Evolutionary conservation across 2,888 invertebrate genomes (phyloP).

Genomic region (Fabriciana adippe): DNA sequence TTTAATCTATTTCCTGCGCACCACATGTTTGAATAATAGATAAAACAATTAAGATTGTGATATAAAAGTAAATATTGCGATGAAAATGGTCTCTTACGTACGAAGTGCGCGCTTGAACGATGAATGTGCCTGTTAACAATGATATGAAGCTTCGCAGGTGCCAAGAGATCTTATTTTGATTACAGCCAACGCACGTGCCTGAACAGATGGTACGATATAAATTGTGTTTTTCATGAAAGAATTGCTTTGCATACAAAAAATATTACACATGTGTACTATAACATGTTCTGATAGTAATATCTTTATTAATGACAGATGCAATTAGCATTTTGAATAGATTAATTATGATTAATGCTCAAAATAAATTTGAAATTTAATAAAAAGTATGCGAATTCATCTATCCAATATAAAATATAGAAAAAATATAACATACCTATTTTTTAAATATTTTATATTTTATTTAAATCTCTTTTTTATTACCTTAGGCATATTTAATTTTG

Average conservation of each 20-base stretch:
- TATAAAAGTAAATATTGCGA: conserved; percentile 41
- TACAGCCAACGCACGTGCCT: conserved; percentile 51
- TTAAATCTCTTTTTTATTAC: too few species aligned
- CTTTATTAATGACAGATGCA: conserved; percentile 12
- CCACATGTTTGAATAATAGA: conserved; percentile 59
- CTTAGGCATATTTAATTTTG: too few species aligned
- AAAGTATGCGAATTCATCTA: neutral
- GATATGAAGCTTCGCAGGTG: conserved; percentile 65
- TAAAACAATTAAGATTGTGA: conserved; percentile 51
- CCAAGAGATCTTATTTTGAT: conserved; percentile 56
- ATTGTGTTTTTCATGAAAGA: conserved; percentile 13
- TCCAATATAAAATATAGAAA: too few species aligned
- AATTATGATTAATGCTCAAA: neutral
- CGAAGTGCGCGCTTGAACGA: conserved; percentile 54
- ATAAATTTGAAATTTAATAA: conserved; percentile 6
- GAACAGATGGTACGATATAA: conserved; percentile 44
- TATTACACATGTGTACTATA: neutral
- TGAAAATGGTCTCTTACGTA: conserved; percentile 39
- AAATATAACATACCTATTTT: too few species aligned
- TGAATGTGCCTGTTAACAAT: conserved; percentile 67
- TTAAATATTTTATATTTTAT: too few species aligned
- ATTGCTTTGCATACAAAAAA: neutral
- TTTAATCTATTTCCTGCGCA: conserved; percentile 51
- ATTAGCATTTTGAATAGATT: conserved; percentile 9
- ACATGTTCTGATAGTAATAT: conserved; percentile 6